A percentile compares a stretch with the other conserved stretches of the same genome.
Evolutionary conservation across 2,888 invertebrate genomes (phyloP).

Genomic region (Zaprionus obscuricornis): DNA sequence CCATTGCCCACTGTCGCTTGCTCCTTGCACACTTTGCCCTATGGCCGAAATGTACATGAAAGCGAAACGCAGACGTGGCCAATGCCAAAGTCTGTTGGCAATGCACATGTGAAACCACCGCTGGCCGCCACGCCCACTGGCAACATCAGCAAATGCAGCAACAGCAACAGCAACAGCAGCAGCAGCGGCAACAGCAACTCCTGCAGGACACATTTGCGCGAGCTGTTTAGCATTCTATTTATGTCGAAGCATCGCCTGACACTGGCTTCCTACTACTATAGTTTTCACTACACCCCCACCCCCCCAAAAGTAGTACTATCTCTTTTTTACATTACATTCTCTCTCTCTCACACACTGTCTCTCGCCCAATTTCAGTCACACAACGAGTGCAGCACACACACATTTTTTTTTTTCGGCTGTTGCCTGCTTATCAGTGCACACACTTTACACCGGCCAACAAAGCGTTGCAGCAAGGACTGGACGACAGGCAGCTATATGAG

Average conservation of each 20-base stretch:
- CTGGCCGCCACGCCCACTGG: constrained; percentile 25
- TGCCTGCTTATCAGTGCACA: constrained; percentile 56
- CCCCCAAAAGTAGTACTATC: no score
- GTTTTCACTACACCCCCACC: no score
- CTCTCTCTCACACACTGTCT: background rate
- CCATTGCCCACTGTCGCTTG: background rate
- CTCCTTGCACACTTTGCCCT: no score
- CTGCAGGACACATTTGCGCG: constrained; percentile 56
- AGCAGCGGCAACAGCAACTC: constrained; percentile 12
- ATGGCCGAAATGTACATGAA: constrained; percentile 29
- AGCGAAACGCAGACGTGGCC: constrained; percentile 57
- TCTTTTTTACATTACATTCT: no score
- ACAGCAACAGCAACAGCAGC: background rate
- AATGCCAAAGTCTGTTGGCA: constrained; percentile 56
- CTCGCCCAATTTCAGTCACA: constrained; percentile 7
- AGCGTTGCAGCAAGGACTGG: constrained; percentile 1
- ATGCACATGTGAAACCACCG: constrained; percentile 22
- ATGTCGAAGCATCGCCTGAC: constrained; percentile 45
- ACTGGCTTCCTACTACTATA: background rate
- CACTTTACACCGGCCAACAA: constrained; percentile 59
- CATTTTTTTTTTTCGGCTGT: constrained; percentile 36
- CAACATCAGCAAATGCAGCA: background rate
- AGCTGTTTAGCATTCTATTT: constrained; percentile 63
- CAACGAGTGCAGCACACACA: constrained; percentile 10
- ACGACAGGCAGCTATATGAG: no score